Evolutionary conservation across 2,113 vertebrate species (phyloP), one percentile per base, ranked within the genome.

Genomic region (Stigmatopora nigra): DNA sequence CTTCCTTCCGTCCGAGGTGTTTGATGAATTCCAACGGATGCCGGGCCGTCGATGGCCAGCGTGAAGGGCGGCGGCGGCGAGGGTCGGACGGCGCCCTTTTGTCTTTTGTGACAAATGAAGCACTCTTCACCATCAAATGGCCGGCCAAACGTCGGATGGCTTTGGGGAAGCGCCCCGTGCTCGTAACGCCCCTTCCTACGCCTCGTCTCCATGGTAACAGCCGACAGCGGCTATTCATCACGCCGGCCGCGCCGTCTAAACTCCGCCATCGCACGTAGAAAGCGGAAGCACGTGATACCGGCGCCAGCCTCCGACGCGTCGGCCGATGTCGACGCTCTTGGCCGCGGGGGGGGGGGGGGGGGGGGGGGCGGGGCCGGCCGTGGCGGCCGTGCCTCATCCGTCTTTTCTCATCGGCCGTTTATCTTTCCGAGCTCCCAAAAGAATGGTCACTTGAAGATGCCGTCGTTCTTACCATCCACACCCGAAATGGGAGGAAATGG

Each of bases 131-230:
- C 1, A 31, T 31, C 25, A 88, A 88, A 89, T 89, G 79, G 78
- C 78, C 82, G 87, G 87, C 84, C 87, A 88, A 84, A 74, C 77
- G 66, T 80, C 82, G 86, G 88, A 89, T 83, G 84, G 83, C 76
- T 82, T 80, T 82, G 77, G 77, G 80, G 85, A 82, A 88, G 25
- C 85, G 87, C 85, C 79, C 80, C 77, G 87, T 84, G 86, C 88
- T 84, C 82, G 74, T 78, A 80, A 69, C 73, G 82, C 84, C 83
- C 82, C 85, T 85, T 84, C 86, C 85, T 78, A 84, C 84, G 87
- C 86, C 88, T 89, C 88, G 87, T 89, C 85, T 76, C 86, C 86
- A 86, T 88, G 86, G 88, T 83, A 89, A 89, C 88, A 84, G 78
- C 85, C 87, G 88, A 89, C 86, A 89, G 78, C 73, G 78, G 84